A percentile compares a stretch with the other conserved stretches of the same genome.
These are phyloP conservation scores for Drosophila rubida DNA, from an alignment of 2,888 invertebrate genomes.

Conservation along the genomic window DNA sequence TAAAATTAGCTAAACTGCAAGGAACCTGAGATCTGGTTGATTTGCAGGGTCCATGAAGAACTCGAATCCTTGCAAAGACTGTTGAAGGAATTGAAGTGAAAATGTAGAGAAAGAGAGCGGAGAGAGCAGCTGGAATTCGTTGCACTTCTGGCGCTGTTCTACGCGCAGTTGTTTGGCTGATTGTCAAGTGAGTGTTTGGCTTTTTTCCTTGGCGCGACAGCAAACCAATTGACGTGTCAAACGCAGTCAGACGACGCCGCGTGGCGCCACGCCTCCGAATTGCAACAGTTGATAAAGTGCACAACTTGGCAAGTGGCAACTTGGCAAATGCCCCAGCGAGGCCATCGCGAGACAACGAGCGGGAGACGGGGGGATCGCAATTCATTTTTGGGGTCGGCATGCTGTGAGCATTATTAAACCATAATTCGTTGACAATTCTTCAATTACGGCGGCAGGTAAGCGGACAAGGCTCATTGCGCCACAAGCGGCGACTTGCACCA, in stretches of 20 bases:
- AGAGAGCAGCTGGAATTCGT: slow-evolving; percentile 2
- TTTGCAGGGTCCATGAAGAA: too few species aligned
- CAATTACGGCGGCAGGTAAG: slow-evolving; percentile 58
- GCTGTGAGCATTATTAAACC: slow-evolving; percentile 62
- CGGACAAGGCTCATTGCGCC: slow-evolving; percentile 63
- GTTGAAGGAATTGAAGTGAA: too few species aligned
- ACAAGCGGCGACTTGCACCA: slow-evolving; percentile 4
- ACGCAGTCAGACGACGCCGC: slow-evolving; percentile 64
- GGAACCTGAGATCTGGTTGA: too few species aligned
- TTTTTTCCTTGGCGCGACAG: slow-evolving; percentile 43
- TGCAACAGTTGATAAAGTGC: slow-evolving; percentile 74
- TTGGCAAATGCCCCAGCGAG: slow-evolving; percentile 11
- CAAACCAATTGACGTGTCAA: slow-evolving; percentile 77
- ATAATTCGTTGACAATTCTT: slow-evolving; percentile 75
- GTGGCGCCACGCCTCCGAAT: slow-evolving; percentile 69
- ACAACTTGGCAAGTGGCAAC: slow-evolving; percentile 50
- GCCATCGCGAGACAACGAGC: too few species aligned
- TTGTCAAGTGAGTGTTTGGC: slow-evolving; percentile 27
- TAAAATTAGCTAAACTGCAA: too few species aligned
- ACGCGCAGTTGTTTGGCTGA: slow-evolving; percentile 3
- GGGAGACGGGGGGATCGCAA: neutral
- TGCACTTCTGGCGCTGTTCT: neutral
- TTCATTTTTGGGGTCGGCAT: slow-evolving; percentile 11
- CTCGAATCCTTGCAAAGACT: too few species aligned
- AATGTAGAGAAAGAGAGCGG: neutral